phyloP scores from a whole-genome alignment of 2,113 vertebrate species.

The Hepsetus odoe region DNA sequence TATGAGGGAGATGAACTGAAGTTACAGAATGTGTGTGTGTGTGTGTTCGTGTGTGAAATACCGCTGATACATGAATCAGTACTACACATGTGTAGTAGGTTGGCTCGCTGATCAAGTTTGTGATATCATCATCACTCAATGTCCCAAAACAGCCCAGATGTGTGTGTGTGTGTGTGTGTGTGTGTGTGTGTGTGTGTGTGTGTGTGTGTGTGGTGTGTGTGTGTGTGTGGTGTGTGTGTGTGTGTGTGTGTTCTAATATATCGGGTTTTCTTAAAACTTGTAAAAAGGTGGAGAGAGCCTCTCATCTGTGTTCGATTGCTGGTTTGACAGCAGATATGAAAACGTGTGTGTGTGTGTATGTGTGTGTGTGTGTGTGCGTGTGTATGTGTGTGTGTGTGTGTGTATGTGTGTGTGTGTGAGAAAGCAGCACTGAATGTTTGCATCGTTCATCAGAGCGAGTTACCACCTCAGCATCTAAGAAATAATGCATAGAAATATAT shows the following conservation, averaged over 20 bases:
- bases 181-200: no score
- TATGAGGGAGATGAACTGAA: background rate
- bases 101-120: background rate
- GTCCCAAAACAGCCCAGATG: conserved; percentile 40
- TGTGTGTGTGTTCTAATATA: background rate
- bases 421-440: conserved; percentile 17
- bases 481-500: conserved; percentile 31
- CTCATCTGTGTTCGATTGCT: background rate
- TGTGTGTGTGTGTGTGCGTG: conserved; percentile 52
- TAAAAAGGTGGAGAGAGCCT: background rate
- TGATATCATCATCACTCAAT: conserved; percentile 30
- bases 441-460: conserved; percentile 43
- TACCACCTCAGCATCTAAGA: conserved; percentile 39
- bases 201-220: no score
- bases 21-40: background rate
- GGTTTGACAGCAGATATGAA: background rate
- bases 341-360: conserved; percentile 17
- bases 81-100: background rate
- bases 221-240: no score
- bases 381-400: conserved; percentile 53
- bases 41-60: background rate
- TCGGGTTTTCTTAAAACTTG: conserved; percentile 2
- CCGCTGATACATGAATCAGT: background rate
- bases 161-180: no score
- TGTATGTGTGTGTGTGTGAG: conserved; percentile 21